Evolutionary conservation across 2,888 invertebrate species (phyloP), one percentile per base, ranked within the genome.

Genomic region (Ommatoiulus sabulosus): DNA sequence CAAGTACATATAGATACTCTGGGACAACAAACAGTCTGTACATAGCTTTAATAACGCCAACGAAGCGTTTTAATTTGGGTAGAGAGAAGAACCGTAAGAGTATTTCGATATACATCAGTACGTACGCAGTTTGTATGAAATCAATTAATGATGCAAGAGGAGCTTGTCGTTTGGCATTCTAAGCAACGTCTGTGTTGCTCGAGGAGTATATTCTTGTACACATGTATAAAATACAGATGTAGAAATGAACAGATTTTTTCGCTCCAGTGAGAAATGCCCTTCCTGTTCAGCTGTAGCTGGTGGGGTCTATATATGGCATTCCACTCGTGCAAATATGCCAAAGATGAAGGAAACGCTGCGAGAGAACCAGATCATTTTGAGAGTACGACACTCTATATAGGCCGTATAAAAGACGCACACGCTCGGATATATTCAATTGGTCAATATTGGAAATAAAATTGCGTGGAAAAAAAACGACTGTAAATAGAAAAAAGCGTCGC

Each of bases 401-500:
- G 80, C 35, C 24, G 24, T 80, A 80, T 10, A 80, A 80, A 80
- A 35, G 35, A 80, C 80, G 80, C 80, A 35, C 35, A 35, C 35
- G 35, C 35, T 35, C 35, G 24, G 80, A 80, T 80, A 15, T 35
- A 80, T 80, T 80, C 80, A 80, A 80, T 80, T 35, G 80, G 80
- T 80, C 80, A 80, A 80, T 80, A 80, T 80, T 80, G 80, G 24
- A 72, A 24, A 72, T 72, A 72, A 72, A 72, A 72, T 72, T 72
- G 72, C 24, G 72, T n/a, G 72, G 80, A 80, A 80, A 24, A 15
- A 15, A 80, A 80, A 35, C 80, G 72, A 8, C 20, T 72, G 35
- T 24, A 72, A 72, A 24, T 72, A n/a, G 24, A 72, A 35, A 80
- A 35, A 80, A 35, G 7, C 3, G n/a, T 24, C 10, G 4, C 17